phyloP scores from a whole-genome alignment of 1,140 invertebrate genomes.

The Dendrolimus kikuchii region DNA sequence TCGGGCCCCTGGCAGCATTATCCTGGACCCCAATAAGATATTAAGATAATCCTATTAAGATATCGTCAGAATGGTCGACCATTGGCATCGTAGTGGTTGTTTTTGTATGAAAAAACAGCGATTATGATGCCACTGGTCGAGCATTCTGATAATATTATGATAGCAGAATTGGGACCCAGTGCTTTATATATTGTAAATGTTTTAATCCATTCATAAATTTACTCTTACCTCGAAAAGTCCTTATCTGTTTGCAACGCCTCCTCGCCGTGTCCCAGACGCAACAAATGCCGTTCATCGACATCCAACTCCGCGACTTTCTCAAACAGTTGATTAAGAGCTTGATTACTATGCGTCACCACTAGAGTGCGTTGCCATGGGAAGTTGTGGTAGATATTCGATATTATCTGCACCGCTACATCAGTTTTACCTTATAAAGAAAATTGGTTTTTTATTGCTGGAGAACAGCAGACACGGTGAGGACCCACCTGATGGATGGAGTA shows the following conservation, averaged over 20 bases:
- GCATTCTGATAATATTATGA: too few relatives aligned
- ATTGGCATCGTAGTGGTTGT: too few relatives aligned
- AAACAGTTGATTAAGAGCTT: conserved; percentile 99
- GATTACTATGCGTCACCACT: conserved; percentile 99
- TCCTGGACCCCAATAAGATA: too few relatives aligned
- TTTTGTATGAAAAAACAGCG: too few relatives aligned
- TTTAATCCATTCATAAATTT: too few relatives aligned
- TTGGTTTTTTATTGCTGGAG: neutral
- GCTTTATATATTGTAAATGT: neutral
- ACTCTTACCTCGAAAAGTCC: conserved; percentile 89
- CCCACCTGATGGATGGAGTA: neutral
- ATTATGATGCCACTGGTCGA: too few relatives aligned
- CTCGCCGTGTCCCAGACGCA: conserved; percentile 99
- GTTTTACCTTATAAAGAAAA: conserved; percentile 91
- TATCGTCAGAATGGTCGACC: too few relatives aligned
- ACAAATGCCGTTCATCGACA: conserved; percentile 97
- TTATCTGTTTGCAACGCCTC: conserved; percentile 99
- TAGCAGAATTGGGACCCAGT: neutral
- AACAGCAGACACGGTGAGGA: neutral
- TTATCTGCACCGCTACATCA: conserved; percentile 99
- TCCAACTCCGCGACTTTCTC: conserved; percentile 99
- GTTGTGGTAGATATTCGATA: conserved; percentile 99
- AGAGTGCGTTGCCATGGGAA: conserved; percentile 98
- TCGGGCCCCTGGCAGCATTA: too few relatives aligned
- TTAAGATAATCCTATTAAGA: too few relatives aligned